phyloP scores from a whole-genome alignment of 1,140 invertebrate genomes.

The Cotesia glomerata region DNA sequence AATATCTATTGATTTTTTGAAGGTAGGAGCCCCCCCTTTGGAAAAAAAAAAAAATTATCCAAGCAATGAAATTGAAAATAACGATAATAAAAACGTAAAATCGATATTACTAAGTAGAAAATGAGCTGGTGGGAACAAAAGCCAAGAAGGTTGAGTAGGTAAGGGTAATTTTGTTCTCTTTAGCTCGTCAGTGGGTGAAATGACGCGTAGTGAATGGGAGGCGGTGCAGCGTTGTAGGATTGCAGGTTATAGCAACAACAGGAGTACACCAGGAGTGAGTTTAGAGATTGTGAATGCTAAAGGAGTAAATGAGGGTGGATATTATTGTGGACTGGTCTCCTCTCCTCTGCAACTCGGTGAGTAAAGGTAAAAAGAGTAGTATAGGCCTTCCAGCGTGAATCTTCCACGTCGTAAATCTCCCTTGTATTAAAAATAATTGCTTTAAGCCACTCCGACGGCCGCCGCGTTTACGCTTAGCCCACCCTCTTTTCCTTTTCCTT shows the following conservation, averaged over 20 bases:
- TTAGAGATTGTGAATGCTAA: not conserved
- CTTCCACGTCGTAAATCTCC: constrained; percentile 40
- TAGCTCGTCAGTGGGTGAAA: constrained; percentile 21
- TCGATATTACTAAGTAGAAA: not conserved
- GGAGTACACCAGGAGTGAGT: not conserved
- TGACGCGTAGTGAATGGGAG: constrained; percentile 19
- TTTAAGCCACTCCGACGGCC: constrained; percentile 32
- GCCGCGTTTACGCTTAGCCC: constrained; percentile 30
- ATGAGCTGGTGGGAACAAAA: constrained; percentile 20
- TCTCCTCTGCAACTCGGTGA: too few species aligned
- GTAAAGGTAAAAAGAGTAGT: not conserved
- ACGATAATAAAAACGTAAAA: not conserved
- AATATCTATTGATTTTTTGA: not conserved
- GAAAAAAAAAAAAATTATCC: not conserved
- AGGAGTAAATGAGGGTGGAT: constrained; percentile 16
- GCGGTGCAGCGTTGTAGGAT: not conserved
- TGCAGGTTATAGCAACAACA: not conserved
- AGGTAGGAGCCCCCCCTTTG: too few species aligned
- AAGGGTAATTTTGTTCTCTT: constrained; percentile 14
- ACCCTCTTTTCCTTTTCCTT: not conserved
- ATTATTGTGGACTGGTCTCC: not conserved
- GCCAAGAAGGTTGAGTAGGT: constrained; percentile 9
- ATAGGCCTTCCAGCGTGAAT: constrained; percentile 4
- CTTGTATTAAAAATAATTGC: constrained; percentile 47
- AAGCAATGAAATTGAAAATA: not conserved